Conservation (phyloP, 2,797 vertebrate species). For the Platalea minor region DNA sequence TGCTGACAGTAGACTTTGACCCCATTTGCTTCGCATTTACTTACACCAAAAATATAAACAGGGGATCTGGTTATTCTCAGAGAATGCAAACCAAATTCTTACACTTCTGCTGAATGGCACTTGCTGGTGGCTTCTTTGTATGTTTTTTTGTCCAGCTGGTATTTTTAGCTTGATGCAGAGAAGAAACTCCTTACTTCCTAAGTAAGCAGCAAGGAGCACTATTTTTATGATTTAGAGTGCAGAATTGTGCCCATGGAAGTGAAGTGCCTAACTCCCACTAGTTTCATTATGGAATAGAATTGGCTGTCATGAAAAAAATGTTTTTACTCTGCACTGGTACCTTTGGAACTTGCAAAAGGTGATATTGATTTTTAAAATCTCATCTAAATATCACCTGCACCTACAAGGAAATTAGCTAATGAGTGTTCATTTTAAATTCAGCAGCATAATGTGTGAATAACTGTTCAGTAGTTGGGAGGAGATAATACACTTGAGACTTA, state of each 20-base stretch:
- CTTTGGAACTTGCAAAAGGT: neutral
- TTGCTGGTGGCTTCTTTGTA: neutral
- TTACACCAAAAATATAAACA: neutral
- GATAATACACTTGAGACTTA: neutral
- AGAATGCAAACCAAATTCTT: neutral
- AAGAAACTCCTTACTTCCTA: neutral
- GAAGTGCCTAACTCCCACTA: neutral
- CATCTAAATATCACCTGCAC: neutral
- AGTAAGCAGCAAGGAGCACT: neutral
- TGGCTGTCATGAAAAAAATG: neutral
- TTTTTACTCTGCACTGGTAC: neutral
- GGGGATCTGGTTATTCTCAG: neutral
- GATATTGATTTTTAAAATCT: neutral
- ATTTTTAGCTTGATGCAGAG: neutral
- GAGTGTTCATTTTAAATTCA: neutral
- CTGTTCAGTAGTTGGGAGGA: neutral
- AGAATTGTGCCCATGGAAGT: neutral
- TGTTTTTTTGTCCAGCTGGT: neutral
- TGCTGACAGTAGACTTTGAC: neutral
- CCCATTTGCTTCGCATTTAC: neutral
- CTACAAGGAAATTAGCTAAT: neutral
- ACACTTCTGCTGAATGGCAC: neutral
- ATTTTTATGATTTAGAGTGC: neutral
- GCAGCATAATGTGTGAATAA: neutral
- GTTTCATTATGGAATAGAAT: neutral